Evolutionary conservation across 2,888 invertebrate species (phyloP).

Genomic region (Microchrysa polita): DNA sequence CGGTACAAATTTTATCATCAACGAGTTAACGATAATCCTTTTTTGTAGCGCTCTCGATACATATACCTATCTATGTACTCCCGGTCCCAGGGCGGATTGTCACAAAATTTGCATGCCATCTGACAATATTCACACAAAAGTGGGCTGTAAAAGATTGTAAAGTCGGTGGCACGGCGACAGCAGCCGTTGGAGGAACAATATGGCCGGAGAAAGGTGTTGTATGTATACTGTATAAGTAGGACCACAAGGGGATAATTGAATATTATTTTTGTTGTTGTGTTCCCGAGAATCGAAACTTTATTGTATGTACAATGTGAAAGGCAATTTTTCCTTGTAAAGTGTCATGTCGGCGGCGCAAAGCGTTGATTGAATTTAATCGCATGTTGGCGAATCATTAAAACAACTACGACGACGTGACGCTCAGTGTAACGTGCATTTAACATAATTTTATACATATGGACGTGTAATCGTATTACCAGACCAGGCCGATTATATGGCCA

Average conservation of each 20-base stretch:
- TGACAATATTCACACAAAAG: too few relatives aligned
- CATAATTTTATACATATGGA: neutral
- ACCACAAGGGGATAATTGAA: neutral
- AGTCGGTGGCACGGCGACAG: too few relatives aligned
- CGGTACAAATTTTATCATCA: neutral
- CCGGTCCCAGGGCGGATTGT: too few relatives aligned
- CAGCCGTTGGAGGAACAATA: neutral
- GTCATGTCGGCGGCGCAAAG: neutral
- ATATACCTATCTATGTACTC: neutral
- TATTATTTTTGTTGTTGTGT: neutral
- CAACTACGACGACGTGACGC: neutral
- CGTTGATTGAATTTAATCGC: constrained; percentile 41
- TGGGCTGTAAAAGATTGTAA: too few relatives aligned
- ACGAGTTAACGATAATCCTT: constrained; percentile 2
- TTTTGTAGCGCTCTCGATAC: neutral
- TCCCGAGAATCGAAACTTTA: neutral
- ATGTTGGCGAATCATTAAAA: constrained; percentile 40
- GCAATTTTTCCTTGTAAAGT: constrained; percentile 5
- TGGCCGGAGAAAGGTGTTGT: too few relatives aligned
- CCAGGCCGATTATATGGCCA: too few relatives aligned
- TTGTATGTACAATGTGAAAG: too few relatives aligned
- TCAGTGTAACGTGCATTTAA: too few relatives aligned
- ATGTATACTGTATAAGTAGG: too few relatives aligned
- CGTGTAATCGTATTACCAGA: too few relatives aligned
- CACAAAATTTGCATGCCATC: too few relatives aligned